phyloP scores from a whole-genome alignment of 2,888 invertebrate genomes.

The Amorpha juglandis region DNA sequence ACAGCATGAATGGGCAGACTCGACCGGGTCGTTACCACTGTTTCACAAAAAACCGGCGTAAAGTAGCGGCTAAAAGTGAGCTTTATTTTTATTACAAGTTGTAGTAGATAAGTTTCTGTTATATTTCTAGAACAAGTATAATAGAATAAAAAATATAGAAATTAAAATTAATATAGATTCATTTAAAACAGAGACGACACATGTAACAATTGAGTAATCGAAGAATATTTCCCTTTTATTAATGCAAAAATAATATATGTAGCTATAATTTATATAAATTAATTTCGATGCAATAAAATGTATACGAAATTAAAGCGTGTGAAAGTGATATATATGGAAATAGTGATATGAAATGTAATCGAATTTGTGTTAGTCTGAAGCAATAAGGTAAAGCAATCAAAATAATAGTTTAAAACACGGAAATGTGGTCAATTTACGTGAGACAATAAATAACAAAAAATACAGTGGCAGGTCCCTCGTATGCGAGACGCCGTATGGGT shows the following conservation, averaged over 20 bases:
- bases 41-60: too few relatives aligned
- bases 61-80: too few relatives aligned
- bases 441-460: not conserved
- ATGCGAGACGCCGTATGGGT: too few relatives aligned
- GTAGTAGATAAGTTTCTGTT: too few relatives aligned
- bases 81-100: too few relatives aligned
- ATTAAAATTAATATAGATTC: not conserved
- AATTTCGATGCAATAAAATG: slow-evolving; percentile 4
- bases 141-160: not conserved
- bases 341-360: not conserved
- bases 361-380: not conserved
- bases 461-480: too few relatives aligned
- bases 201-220: not conserved
- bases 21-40: too few relatives aligned
- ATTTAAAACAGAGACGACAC: slow-evolving; percentile 4
- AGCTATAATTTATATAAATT: slow-evolving; percentile 7
- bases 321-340: slow-evolving; percentile 13
- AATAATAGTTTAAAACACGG: not conserved
- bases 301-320: slow-evolving; percentile 4
- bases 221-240: slow-evolving; percentile 8
- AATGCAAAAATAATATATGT: not conserved
- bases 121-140: too few relatives aligned
- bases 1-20: too few relatives aligned
- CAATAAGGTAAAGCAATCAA: not conserved
- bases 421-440: not conserved